These are phyloP conservation scores for Malthinus seriepunctatus DNA, from an alignment of 2,888 invertebrate species.

Conservation along the genomic window DNA sequence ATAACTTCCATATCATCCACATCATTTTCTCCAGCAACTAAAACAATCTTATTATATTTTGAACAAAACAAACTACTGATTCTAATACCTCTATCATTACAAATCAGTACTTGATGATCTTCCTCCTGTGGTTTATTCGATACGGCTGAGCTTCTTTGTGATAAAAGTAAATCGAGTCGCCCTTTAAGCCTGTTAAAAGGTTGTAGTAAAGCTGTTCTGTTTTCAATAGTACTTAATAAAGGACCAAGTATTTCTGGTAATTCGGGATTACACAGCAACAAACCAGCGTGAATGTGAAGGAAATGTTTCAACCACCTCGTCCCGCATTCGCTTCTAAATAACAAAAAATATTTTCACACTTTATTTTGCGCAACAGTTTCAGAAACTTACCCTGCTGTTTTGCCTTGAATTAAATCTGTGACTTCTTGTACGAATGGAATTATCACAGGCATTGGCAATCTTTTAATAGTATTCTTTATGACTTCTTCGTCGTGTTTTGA, in stretches of 20 bases:
- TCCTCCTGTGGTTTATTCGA: conserved; percentile 47
- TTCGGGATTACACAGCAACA: conserved; percentile 65
- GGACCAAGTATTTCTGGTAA: conserved; percentile 60
- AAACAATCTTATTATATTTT: neutral
- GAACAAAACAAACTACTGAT: neutral
- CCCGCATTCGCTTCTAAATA: conserved; percentile 58
- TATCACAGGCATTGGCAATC: conserved; percentile 76
- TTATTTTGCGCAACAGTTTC: neutral
- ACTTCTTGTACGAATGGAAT: conserved; percentile 75
- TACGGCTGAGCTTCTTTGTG: conserved; percentile 55
- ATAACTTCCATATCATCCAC: conserved; percentile 45
- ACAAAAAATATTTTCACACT: neutral
- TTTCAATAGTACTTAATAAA: conserved; percentile 62
- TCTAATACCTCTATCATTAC: conserved; percentile 59
- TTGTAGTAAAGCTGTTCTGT: conserved; percentile 57
- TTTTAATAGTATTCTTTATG: conserved; percentile 73
- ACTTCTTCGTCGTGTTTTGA: conserved; percentile 66
- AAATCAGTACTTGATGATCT: conserved; percentile 57
- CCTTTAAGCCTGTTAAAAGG: conserved; percentile 63
- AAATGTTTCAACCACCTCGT: conserved; percentile 64
- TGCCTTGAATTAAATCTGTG: conserved; percentile 67
- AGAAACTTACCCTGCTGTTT: conserved; percentile 67
- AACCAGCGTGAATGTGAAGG: conserved; percentile 62
- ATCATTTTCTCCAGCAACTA: conserved; percentile 8
- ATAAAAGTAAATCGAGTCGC: conserved; percentile 62